Evolutionary conservation across 64 coral and sea anemone species (phyloP), one percentile per base, ranked within the genome.

Genomic region (Actinia equina): DNA sequence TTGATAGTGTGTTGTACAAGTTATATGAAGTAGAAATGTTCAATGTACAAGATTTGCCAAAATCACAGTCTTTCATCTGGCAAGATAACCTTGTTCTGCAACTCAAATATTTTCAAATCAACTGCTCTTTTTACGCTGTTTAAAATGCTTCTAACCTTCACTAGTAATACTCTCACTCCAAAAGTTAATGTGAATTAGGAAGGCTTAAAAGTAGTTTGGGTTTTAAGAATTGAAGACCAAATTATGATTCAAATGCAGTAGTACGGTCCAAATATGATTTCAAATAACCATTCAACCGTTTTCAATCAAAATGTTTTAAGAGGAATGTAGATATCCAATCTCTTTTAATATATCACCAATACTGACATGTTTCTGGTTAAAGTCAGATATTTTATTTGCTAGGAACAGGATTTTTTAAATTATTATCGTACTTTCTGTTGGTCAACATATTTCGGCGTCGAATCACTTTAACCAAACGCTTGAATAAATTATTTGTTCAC

Each of bases 401-500:
- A 26, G 10, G 23, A 27, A 5, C 23, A 74, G 25, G 15, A 3
- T n/a, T 74, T 74, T 25, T n/a, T 74, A 11, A n/a, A 41, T 74
- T 74, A 27, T 41, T 41, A 3, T 13, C 69, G 37, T 12, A 26
- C 23, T 74, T n/a, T 2, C 15, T 65, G 19, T 65, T 65, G 7
- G 62, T 65, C 62, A 65, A 65, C 19, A n/a, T 25, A 41, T 13
- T 74, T 74, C 69, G 41, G 69, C 69, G 69, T 74, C 69, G 69
- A 74, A 26, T 74, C 69, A 74, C 62, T 65, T 65, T 65, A 65
- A 65, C 22, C 19, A 25, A 74, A 41, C 69, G 69, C 26, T 74
- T 74, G 69, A 27, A 74, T 74, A 74, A 71, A 74, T 74, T 74
- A 74, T 26, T 26, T 74, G 69, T 74, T 30, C 13, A 74, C 15